phyloP scores from a whole-genome alignment of 1,140 invertebrate genomes.

The Tetramorium simillimum region DNA sequence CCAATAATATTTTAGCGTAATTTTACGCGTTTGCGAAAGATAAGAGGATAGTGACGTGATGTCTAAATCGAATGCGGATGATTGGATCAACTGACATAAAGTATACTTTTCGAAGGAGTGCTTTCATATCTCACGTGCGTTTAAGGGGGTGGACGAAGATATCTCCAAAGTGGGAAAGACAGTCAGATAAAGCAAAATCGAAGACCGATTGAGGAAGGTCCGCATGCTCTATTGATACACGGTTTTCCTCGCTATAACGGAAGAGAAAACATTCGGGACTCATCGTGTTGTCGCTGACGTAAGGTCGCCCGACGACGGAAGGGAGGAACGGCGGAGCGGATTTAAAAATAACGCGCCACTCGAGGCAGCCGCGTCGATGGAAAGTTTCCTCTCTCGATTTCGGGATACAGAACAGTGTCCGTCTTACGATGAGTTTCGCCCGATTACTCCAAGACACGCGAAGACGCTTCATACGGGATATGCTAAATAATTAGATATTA shows the following conservation, averaged over 20 bases:
- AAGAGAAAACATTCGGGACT: conserved; percentile 60
- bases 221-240: not conserved
- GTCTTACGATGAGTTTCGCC: not conserved
- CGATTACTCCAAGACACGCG: not conserved
- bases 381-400: conserved; percentile 65
- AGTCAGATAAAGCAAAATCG: not conserved
- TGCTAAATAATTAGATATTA: not conserved
- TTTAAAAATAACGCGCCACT: conserved; percentile 70
- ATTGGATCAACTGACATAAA: not conserved
- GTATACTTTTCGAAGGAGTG: not conserved
- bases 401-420: not conserved
- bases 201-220: conserved; percentile 50
- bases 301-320: conserved; percentile 30
- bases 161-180: not conserved
- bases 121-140: not conserved
- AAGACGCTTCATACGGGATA: not conserved
- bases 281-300: conserved; percentile 64
- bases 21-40: not conserved
- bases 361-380: conserved; percentile 58
- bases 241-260: not conserved
- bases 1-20: not conserved
- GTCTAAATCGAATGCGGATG: not conserved
- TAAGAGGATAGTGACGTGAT: not conserved
- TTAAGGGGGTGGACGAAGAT: not conserved
- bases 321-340: not conserved